A percentile compares a stretch with the other conserved stretches of the same genome.
Evolutionary conservation across 2,113 vertebrate genomes (phyloP).

Genomic region (Alouatta palliata): DNA sequence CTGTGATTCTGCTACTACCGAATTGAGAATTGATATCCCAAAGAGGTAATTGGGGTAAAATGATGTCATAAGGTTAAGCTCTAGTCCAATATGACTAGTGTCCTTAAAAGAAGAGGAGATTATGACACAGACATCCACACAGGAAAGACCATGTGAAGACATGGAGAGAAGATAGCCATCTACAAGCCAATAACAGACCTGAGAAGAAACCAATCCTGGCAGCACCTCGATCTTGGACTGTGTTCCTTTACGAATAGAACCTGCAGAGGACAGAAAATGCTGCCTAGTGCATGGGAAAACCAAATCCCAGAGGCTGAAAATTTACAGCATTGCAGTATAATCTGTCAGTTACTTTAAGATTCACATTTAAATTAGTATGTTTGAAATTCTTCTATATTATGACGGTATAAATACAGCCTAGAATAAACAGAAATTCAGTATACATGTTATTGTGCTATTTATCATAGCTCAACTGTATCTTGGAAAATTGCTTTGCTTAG

Average conservation of each 20-base stretch:
- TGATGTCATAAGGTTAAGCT: neutral
- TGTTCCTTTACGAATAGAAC: neutral
- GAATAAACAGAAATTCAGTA: neutral
- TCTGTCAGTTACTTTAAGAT: neutral
- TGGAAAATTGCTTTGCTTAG: slow-evolving; percentile 32
- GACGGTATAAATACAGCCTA: neutral
- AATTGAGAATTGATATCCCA: neutral
- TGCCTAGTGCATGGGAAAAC: neutral
- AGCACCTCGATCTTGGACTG: neutral
- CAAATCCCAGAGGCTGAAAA: neutral
- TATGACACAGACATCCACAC: neutral
- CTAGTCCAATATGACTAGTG: neutral
- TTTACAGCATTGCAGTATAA: neutral
- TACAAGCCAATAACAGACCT: neutral
- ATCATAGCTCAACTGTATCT: neutral
- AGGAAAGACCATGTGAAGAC: neutral
- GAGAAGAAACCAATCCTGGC: neutral
- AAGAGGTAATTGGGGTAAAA: neutral
- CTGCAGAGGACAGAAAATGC: neutral
- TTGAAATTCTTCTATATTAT: neutral
- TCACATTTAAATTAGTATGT: neutral
- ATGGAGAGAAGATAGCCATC: fast-evolving
- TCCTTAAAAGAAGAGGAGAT: neutral
- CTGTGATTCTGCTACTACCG: neutral
- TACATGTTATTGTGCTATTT: neutral